Percentiles rank a stretch among this genome's conserved stretches.
Conservation (phyloP, 1,140 invertebrate genomes). For the Papilio xuthus region DNA sequence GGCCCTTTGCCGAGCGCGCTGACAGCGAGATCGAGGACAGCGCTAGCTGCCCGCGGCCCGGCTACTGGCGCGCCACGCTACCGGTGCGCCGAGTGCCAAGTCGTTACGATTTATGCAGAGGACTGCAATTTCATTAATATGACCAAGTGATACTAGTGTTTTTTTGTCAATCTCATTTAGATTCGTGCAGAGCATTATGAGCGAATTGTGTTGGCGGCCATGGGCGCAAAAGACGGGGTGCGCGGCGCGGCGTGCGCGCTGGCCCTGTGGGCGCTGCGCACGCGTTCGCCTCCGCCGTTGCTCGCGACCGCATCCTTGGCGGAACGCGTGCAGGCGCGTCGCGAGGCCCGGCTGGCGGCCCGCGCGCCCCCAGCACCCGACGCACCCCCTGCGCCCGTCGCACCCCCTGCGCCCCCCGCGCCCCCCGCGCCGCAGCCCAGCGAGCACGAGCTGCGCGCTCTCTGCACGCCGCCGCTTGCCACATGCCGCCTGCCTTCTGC, state of each 20-base stretch:
- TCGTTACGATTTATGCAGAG: not conserved
- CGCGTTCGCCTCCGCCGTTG: constrained; percentile 45
- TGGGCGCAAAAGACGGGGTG: constrained; percentile 41
- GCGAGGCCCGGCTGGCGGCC: constrained; percentile 34
- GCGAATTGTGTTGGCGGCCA: constrained; percentile 47
- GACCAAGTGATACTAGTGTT: not conserved
- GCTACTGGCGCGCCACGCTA: constrained; percentile 34
- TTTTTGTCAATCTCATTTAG: not conserved
- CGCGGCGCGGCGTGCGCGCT: constrained; percentile 47
- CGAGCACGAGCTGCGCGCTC: constrained; percentile 41
- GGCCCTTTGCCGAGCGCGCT: not conserved
- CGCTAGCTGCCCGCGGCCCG: not conserved
- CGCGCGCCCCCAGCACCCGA: constrained; percentile 42
- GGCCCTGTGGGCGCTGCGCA: constrained; percentile 45
- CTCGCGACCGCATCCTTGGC: constrained; percentile 44
- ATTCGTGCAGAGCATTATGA: constrained; percentile 6
- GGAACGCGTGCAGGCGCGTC: constrained; percentile 49
- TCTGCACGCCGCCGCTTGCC: constrained; percentile 22
- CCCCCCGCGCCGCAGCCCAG: constrained; percentile 40
- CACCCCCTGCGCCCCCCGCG: constrained; percentile 38
- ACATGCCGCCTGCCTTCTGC: not conserved
- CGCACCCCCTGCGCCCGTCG: constrained; percentile 32
- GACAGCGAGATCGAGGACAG: not conserved
- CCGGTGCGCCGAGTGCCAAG: not conserved
- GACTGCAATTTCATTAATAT: too few relatives aligned